Percentiles rank a stretch among this genome's conserved stretches.
Conservation (phyloP, 2,888 invertebrate species). For the Eudemis profundana region DNA sequence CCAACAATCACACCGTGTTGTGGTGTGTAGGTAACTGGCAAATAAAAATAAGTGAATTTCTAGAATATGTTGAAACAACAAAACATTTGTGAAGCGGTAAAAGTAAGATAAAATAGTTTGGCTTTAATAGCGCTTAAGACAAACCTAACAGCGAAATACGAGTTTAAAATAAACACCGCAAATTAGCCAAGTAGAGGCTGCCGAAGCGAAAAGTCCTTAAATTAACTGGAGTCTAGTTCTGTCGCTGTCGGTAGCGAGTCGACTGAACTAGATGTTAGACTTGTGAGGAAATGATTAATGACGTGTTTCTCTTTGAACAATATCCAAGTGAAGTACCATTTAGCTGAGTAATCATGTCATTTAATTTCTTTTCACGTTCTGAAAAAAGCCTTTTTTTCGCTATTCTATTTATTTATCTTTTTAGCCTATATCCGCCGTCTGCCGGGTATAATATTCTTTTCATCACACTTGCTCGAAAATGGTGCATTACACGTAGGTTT, state of each 20-base stretch:
- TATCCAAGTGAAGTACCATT: neutral
- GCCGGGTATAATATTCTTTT: too few relatives aligned
- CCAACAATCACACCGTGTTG: too few relatives aligned
- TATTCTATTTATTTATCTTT: too few relatives aligned
- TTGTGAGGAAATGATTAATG: neutral
- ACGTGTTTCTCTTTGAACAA: neutral
- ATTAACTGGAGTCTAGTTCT: constrained; percentile 10
- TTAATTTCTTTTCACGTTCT: too few relatives aligned
- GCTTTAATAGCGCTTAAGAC: constrained; percentile 5
- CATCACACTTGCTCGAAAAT: too few relatives aligned
- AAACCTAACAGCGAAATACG: constrained; percentile 18
- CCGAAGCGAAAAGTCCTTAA: constrained; percentile 18
- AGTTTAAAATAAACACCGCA: constrained; percentile 23
- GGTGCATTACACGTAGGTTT: too few relatives aligned
- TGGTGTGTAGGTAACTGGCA: too few relatives aligned
- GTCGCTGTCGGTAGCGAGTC: neutral
- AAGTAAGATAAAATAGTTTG: neutral
- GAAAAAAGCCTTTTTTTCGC: too few relatives aligned
- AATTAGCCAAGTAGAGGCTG: constrained; percentile 18
- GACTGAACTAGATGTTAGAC: neutral
- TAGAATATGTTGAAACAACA: too few relatives aligned
- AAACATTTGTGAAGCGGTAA: neutral
- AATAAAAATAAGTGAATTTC: too few relatives aligned
- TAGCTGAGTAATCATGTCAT: too few relatives aligned
- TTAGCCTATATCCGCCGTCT: too few relatives aligned